Evolutionary conservation across 2,113 vertebrate genomes (phyloP).

Genomic region (Pterophyllum scalare): DNA sequence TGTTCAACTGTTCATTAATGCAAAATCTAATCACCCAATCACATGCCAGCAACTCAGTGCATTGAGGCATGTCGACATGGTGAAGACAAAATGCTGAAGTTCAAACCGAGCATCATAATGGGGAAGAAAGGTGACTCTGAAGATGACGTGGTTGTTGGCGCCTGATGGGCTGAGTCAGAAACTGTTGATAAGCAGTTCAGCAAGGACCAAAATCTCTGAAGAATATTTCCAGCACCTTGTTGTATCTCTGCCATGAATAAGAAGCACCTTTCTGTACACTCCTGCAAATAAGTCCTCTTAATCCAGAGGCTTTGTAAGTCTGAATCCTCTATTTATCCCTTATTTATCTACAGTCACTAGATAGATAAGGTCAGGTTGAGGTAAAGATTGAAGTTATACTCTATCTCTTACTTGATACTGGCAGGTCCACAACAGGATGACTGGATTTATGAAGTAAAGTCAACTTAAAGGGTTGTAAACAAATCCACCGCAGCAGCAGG

Average conservation of each 20-base stretch:
- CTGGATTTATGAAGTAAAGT: constrained; percentile 10
- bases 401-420: neutral
- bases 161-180: neutral
- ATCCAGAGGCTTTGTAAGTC: constrained; percentile 38
- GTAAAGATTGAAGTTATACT: neutral
- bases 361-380: neutral
- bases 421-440: neutral
- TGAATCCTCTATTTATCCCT: constrained; percentile 31
- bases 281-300: constrained; percentile 16
- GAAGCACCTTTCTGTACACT: neutral
- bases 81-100: neutral
- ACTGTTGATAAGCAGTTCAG: neutral
- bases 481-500: neutral
- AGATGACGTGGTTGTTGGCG: too few relatives aligned
- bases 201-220: neutral
- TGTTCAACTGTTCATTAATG: neutral
- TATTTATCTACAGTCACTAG: constrained; percentile 1
- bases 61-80: neutral
- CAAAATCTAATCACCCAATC: neutral
- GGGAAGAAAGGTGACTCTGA: too few relatives aligned
- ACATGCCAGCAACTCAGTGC: neutral
- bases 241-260: neutral
- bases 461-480: neutral
- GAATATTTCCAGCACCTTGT: neutral
- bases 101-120: neutral